A percentile compares a stretch with the other conserved stretches of the same genome.
Evolutionary conservation across 2,113 vertebrate genomes (phyloP).

Genomic region (Phocoena phocoena): DNA sequence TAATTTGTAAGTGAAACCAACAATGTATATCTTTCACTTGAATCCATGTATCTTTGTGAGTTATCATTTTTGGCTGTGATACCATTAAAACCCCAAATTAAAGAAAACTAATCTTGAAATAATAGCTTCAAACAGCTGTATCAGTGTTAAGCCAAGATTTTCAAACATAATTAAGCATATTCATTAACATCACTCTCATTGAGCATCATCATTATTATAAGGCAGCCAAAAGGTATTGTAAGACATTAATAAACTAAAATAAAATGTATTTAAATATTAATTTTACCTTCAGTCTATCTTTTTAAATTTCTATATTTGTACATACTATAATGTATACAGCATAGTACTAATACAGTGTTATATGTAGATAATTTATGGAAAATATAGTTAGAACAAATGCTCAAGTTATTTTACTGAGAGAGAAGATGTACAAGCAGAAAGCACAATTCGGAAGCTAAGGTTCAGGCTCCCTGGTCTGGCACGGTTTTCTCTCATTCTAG

Average conservation of each 20-base stretch:
- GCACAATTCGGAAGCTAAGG: neutral
- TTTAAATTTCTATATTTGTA: neutral
- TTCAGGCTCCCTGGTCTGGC: neutral
- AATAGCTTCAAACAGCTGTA: neutral
- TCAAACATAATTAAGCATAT: constrained; percentile 29
- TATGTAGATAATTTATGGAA: neutral
- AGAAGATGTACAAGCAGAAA: neutral
- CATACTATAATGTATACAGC: neutral
- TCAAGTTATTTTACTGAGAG: neutral
- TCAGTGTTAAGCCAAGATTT: constrained; percentile 31
- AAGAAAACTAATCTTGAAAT: constrained; percentile 52
- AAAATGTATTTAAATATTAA: constrained; percentile 45
- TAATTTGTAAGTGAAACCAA: constrained; percentile 47
- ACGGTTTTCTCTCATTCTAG: neutral
- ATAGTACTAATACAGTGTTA: neutral
- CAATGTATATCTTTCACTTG: neutral
- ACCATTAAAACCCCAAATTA: neutral
- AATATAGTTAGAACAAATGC: constrained; percentile 20
- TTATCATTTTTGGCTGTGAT: neutral
- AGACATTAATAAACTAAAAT: constrained; percentile 39
- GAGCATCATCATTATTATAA: constrained; percentile 36
- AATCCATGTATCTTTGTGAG: constrained; percentile 8
- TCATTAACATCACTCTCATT: neutral
- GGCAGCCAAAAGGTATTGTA: neutral
- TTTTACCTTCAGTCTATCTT: constrained; percentile 1